A percentile compares a stretch with the other conserved stretches of the same genome.
phyloP scores from a whole-genome alignment of 2,888 invertebrate genomes.

The Leucania comma region DNA sequence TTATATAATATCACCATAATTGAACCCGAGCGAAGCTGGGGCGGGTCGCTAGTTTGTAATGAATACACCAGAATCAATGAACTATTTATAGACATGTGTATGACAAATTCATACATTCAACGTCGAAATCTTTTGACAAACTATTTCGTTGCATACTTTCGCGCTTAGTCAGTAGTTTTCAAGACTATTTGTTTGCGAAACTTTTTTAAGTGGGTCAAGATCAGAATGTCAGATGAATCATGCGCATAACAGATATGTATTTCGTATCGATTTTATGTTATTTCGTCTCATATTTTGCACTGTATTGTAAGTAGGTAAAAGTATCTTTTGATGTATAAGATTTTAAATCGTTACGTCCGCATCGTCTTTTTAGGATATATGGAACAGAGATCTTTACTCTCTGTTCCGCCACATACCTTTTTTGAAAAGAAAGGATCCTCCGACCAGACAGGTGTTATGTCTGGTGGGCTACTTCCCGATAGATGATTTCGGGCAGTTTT shows the following conservation, averaged over 20 bases:
- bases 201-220: slow-evolving; percentile 67
- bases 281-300: slow-evolving; percentile 1
- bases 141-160: slow-evolving; percentile 27
- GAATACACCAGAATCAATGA: neutral
- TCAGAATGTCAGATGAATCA: slow-evolving; percentile 65
- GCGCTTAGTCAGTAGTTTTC: slow-evolving; percentile 51
- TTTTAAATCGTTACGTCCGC: neutral
- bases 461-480: too few species aligned
- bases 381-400: too few species aligned
- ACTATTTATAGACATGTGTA: neutral
- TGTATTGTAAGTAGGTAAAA: neutral
- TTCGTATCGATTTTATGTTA: slow-evolving; percentile 43
- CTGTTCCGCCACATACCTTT: too few species aligned
- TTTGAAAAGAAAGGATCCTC: too few species aligned
- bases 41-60: neutral
- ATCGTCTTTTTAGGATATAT: too few species aligned
- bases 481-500: too few species aligned
- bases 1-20: too few species aligned
- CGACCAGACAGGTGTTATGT: too few species aligned
- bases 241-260: slow-evolving; percentile 27
- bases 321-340: neutral
- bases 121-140: slow-evolving; percentile 23
- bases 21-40: too few species aligned
- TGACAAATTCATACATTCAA: slow-evolving; percentile 15
- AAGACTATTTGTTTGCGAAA: slow-evolving; percentile 45